Base-by-base conservation (phyloP, 2,113 vertebrate species). In the Muntiacus muntjak region DNA sequence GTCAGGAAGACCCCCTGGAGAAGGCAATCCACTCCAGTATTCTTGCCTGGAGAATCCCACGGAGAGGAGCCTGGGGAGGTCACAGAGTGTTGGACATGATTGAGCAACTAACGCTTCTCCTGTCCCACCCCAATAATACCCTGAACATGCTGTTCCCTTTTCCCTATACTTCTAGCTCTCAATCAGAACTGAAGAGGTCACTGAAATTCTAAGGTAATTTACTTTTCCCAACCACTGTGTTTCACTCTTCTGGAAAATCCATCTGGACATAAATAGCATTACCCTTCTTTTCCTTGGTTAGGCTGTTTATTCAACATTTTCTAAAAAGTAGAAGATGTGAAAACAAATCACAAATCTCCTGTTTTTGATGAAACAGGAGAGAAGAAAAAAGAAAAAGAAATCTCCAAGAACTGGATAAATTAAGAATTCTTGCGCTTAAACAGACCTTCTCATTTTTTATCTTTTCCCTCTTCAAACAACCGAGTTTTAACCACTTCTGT, bases 401-500 rank as follows among this genome's bases (percentile, higher is more conserved):
- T 0, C 0, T 45, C 1, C 0, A 28, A 7, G 52, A 88, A 67
- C 15, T 90, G 17, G 52, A 47, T 33, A 94, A 71, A 90, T 95
- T 96, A 95, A 94, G 2, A 40, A 97, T 97, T 87, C 17, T 50
- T 91, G 26, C n/a, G 11, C 1, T 10, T 88, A 97, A 83, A 14
- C 76, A 89, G 14, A 92, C 52, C 16, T 98, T 95, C 40, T 54
- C 91, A 6, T 6, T 97, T 19, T 97, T 95, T 82, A 62, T 89
- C 28, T 92, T 43, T 87, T 6, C 0, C 12, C 79, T 96, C 55
- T 92, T 84, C n/a, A 90, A 95, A 97, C 97, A 92, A 96, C 74
- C 14, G 71, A 40, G 15, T 92, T 95, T 96, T 98, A 97, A 91
- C 50, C 23, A 25, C 93, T 87, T 98, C 93, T 45, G 23, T 98